Percentiles rank a stretch among this genome's conserved stretches.
phyloP scores from a whole-genome alignment of 2,888 invertebrate genomes.

The Drosophila stalkeri region DNA sequence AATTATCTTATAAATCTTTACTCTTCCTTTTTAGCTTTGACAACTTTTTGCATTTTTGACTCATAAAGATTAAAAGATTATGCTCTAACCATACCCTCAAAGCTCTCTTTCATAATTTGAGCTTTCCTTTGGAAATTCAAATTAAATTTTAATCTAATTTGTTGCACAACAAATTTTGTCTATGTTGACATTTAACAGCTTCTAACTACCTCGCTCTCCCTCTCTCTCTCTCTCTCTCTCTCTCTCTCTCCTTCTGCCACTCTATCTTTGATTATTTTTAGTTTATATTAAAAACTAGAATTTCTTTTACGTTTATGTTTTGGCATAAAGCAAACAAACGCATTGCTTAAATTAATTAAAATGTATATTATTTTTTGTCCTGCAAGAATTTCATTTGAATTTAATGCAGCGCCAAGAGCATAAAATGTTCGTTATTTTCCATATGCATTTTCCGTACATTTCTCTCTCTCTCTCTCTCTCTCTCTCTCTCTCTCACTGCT shows the following conservation, averaged over 20 bases:
- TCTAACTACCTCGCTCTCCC: neutral
- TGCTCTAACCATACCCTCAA: neutral
- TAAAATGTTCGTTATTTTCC: conserved; percentile 2
- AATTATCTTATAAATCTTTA: too few relatives aligned
- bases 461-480: neutral
- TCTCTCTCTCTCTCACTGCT: neutral
- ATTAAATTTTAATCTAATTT: neutral
- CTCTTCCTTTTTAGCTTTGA: too few relatives aligned
- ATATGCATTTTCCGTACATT: neutral
- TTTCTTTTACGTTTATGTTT: neutral
- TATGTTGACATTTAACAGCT: neutral
- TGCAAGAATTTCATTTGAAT: neutral
- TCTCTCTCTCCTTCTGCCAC: too few relatives aligned
- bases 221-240: neutral
- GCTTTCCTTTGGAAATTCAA: neutral
- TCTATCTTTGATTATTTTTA: neutral
- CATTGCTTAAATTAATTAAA: neutral
- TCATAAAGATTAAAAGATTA: neutral
- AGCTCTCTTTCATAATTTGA: neutral
- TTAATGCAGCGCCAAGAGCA: conserved; percentile 20
- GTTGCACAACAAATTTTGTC: neutral
- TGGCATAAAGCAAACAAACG: neutral
- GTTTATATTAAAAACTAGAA: neutral
- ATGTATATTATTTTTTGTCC: neutral
- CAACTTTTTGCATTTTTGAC: neutral